These are phyloP conservation scores for Periparus ater DNA, from an alignment of 2,797 vertebrate species.

Conservation along the genomic window DNA sequence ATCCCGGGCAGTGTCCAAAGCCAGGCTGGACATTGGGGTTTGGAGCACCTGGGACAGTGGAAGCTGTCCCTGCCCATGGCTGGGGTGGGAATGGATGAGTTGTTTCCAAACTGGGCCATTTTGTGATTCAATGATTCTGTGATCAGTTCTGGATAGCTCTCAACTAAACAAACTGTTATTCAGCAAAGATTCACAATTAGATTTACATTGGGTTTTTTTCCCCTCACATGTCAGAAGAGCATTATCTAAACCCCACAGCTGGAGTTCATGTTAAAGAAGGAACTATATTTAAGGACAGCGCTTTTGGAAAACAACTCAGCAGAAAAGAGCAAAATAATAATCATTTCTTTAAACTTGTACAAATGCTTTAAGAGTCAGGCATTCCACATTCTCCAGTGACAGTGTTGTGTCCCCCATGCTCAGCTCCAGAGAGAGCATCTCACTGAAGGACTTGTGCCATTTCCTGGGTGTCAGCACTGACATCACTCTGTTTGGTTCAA, in stretches of 20 bases:
- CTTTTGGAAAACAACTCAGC: neutral
- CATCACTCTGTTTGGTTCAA: neutral
- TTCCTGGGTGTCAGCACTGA: neutral
- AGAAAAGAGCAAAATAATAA: neutral
- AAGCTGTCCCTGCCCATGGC: neutral
- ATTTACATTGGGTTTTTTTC: neutral
- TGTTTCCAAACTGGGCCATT: neutral
- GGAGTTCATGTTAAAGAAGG: neutral
- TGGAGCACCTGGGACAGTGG: neutral
- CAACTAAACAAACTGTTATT: neutral
- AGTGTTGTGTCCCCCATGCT: neutral
- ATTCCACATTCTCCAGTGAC: neutral
- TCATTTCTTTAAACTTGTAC: neutral
- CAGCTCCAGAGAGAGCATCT: neutral
- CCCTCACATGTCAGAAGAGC: neutral
- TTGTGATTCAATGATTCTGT: neutral
- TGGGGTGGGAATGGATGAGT: fast-evolving
- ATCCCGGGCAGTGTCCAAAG: neutral
- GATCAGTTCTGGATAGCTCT: neutral
- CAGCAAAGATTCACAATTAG: neutral
- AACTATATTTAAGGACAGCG: neutral
- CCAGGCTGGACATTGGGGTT: fast-evolving
- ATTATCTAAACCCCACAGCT: neutral
- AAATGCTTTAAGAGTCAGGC: neutral
- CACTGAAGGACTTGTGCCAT: neutral